Conservation (phyloP, 2,888 invertebrate genomes). For the Melinaea marsaeus region DNA sequence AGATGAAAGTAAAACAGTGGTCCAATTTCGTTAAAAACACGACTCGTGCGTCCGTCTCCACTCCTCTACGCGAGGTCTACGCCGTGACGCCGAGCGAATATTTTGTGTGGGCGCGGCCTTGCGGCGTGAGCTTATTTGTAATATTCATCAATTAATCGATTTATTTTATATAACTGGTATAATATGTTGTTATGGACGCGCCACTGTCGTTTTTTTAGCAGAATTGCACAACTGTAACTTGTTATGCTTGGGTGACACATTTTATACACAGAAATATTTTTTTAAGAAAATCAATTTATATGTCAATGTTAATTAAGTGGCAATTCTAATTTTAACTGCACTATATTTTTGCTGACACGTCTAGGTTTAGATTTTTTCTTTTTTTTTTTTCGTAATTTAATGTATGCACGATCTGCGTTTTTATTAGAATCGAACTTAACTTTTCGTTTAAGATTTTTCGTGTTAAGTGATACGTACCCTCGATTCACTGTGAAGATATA, state of each 20-base stretch:
- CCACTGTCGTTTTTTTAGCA: conserved; percentile 41
- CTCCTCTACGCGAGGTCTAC: conserved; percentile 10
- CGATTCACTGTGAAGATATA: conserved; percentile 43
- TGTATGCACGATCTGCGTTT: conserved; percentile 77
- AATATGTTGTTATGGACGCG: conserved; percentile 19
- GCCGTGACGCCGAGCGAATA: background rate
- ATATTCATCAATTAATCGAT: conserved; percentile 15
- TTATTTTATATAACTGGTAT: conserved; percentile 14
- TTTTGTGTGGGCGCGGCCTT: background rate
- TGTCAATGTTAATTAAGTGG: conserved; percentile 74
- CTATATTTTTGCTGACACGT: conserved; percentile 77
- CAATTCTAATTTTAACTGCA: conserved; percentile 74
- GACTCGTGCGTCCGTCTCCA: conserved; percentile 13
- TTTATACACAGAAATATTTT: conserved; percentile 77
- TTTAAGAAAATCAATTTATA: conserved; percentile 72
- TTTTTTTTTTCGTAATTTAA: conserved; percentile 68
- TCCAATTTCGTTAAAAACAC: conserved; percentile 47
- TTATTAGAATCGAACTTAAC: conserved; percentile 64
- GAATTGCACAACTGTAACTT: conserved; percentile 52
- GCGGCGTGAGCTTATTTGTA: conserved; percentile 19
- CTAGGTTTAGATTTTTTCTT: conserved; percentile 65
- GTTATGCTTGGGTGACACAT: conserved; percentile 73
- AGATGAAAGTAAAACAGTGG: conserved; percentile 55
- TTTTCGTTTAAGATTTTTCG: conserved; percentile 49
- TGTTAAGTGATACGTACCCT: conserved; percentile 49